These are phyloP conservation scores for Phrynosoma blainvillii DNA, from an alignment of 2,113 vertebrate genomes.

Conservation along the genomic window DNA sequence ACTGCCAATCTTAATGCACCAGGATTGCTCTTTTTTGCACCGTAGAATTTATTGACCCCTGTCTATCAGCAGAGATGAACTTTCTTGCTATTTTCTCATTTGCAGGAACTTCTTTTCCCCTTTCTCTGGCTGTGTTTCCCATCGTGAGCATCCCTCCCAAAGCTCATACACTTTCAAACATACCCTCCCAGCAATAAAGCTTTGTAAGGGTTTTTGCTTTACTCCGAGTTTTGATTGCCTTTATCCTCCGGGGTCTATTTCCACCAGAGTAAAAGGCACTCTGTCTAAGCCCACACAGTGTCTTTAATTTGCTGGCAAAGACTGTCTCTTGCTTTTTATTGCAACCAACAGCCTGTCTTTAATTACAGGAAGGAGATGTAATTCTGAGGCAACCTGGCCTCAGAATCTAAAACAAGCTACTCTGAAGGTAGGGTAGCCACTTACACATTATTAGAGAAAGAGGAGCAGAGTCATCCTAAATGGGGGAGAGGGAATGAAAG, in stretches of 20 bases:
- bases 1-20: background rate
- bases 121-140: background rate
- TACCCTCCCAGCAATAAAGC: background rate
- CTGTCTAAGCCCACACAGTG: background rate
- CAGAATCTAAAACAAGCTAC: background rate
- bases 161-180: background rate
- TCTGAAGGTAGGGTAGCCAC: background rate
- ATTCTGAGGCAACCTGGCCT: background rate
- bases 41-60: background rate
- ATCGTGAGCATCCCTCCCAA: no score
- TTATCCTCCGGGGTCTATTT: slow-evolving; percentile 4
- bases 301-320: background rate
- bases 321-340: background rate
- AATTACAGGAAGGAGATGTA: background rate
- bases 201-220: background rate
- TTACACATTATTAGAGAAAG: background rate
- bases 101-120: no score
- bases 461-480: background rate
- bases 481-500: no score
- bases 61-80: background rate
- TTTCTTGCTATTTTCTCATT: background rate
- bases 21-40: background rate
- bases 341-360: background rate
- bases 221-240: background rate
- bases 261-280: background rate